A percentile compares a stretch with the other conserved stretches of the same genome.
Evolutionary conservation across 2,797 vertebrate species (phyloP).

Genomic region (Malurus splendens): DNA sequence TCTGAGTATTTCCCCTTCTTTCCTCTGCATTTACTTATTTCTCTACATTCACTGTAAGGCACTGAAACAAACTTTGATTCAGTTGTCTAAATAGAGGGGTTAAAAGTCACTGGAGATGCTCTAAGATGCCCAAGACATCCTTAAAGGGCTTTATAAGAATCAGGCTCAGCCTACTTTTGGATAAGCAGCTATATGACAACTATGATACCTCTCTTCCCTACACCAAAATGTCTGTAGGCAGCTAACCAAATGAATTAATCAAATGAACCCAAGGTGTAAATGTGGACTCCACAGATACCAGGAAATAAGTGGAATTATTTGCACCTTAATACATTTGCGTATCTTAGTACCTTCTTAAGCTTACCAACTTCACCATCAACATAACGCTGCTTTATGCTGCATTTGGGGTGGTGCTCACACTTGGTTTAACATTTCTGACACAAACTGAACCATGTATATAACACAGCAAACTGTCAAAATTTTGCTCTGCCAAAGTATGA

Average conservation of each 20-base stretch:
- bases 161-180: not conserved
- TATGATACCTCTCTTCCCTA: accelerated
- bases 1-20: not conserved
- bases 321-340: accelerated
- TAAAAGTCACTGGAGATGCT: not conserved
- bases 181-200: not conserved
- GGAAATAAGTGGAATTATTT: not conserved
- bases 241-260: not conserved
- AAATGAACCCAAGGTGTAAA: not conserved
- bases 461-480: not conserved
- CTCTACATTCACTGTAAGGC: not conserved
- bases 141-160: not conserved
- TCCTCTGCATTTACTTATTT: not conserved
- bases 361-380: not conserved
- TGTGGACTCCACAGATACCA: not conserved
- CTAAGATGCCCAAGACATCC: not conserved
- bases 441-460: not conserved
- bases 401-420: accelerated
- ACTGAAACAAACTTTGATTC: not conserved
- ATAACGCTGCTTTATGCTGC: not conserved
- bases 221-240: not conserved
- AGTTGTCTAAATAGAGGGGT: not conserved
- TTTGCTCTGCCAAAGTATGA: not conserved
- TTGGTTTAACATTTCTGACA: not conserved
- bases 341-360: not conserved